Evolutionary conservation across 1,140 invertebrate species (phyloP).

Genomic region (Telenomus remus): DNA sequence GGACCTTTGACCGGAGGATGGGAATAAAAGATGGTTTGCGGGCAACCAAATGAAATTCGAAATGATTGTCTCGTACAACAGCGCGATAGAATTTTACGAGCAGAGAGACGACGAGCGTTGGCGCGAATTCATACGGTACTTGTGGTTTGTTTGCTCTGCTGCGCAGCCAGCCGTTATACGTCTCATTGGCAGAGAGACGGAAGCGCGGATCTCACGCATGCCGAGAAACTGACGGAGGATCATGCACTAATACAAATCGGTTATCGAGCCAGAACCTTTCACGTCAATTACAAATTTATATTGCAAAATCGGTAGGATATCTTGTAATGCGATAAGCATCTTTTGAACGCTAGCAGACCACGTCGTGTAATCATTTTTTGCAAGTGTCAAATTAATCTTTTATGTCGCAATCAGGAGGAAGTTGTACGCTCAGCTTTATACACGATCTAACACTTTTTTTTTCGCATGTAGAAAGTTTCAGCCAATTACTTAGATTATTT

Average conservation of each 20-base stretch:
- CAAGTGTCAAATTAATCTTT: conserved; percentile 49
- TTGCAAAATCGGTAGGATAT: conserved; percentile 50
- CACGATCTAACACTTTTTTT: conserved; percentile 31
- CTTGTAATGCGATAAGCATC: conserved; percentile 44
- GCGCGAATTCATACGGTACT: conserved; percentile 35
- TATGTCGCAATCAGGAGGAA: conserved; percentile 32
- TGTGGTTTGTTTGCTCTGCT: conserved; percentile 23
- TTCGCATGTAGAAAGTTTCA: conserved; percentile 37
- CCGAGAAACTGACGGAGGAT: conserved; percentile 43
- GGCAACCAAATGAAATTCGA: conserved; percentile 11
- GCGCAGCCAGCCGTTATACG: conserved; percentile 17
- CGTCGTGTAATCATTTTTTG: conserved; percentile 48
- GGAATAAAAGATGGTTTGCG: conserved; percentile 2
- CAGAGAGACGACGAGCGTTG: conserved; percentile 13
- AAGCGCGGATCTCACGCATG: conserved; percentile 18
- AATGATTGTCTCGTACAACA: conserved; percentile 27
- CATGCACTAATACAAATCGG: conserved; percentile 45
- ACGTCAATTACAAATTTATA: conserved; percentile 56
- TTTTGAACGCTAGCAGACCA: conserved; percentile 40
- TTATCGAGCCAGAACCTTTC: conserved; percentile 48
- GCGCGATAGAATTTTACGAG: conserved; percentile 29
- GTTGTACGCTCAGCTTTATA: conserved; percentile 29
- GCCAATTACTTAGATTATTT: conserved; percentile 28
- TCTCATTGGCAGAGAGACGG: conserved; percentile 29
- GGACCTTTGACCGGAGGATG: neutral